Conservation (phyloP, 2,888 invertebrate genomes). For the Sthenelais limicola region DNA sequence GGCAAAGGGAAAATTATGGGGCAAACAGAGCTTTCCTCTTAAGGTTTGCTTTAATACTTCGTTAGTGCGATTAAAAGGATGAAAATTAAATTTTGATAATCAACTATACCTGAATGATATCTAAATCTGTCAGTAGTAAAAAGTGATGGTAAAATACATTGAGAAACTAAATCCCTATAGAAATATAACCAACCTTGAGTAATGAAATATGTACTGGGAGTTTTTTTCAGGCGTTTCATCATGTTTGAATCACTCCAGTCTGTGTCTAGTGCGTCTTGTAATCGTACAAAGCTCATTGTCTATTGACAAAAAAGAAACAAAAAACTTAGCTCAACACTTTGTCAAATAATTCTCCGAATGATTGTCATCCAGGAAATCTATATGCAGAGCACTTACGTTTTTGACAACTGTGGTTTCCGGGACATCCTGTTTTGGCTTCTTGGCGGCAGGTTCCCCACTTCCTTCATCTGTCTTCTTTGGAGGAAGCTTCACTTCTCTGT, state of each 20-base stretch:
- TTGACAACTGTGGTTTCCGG: constrained; percentile 65
- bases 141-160: no score
- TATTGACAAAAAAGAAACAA: background rate
- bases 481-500: background rate
- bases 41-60: no score
- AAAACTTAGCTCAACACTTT: background rate
- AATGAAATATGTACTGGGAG: constrained; percentile 82
- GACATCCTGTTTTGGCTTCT: constrained; percentile 61
- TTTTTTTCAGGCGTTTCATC: constrained; percentile 79
- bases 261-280: constrained; percentile 74
- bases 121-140: no score
- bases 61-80: no score
- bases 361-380: no score
- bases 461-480: constrained; percentile 37
- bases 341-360: background rate
- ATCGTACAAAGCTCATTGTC: constrained; percentile 11
- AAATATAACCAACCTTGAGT: constrained; percentile 76
- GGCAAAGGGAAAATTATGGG: no score
- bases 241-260: constrained; percentile 78
- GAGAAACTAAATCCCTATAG: background rate
- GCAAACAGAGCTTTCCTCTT: no score
- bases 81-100: no score
- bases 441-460: constrained; percentile 59
- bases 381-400: constrained; percentile 54
- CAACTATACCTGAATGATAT: no score